These are phyloP conservation scores for Megalops cyprinoides DNA, from an alignment of 2,797 vertebrate genomes.

Conservation along the genomic window DNA sequence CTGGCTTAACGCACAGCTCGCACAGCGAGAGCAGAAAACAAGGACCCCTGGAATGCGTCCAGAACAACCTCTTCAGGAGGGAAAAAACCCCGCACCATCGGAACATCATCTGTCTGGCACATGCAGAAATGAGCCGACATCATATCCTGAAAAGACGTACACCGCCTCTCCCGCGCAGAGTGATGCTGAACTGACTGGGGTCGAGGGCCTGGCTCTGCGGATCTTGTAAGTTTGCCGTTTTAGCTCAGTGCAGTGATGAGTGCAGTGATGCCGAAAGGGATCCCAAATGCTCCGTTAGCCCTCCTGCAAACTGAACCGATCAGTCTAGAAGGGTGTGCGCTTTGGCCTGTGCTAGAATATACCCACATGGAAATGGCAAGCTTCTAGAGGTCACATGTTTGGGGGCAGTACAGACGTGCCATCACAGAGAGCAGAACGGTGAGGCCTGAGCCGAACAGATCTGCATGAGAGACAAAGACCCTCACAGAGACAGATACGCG, in stretches of 20 bases:
- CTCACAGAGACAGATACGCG: neutral
- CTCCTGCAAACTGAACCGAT: neutral
- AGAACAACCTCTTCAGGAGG: neutral
- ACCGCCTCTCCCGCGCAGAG: neutral
- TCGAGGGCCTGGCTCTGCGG: neutral
- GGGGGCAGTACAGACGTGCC: neutral
- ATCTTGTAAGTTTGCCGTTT: neutral
- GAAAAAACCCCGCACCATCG: neutral
- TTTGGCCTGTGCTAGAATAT: neutral
- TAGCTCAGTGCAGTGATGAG: neutral
- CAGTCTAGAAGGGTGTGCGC: neutral
- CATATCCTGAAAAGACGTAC: neutral
- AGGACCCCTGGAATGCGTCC: neutral
- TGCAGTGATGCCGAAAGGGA: neutral
- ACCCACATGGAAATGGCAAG: neutral
- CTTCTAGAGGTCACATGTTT: neutral
- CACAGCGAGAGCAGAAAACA: neutral
- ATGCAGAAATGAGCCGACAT: neutral
- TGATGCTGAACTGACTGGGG: neutral
- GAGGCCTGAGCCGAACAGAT: neutral
- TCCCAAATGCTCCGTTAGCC: neutral
- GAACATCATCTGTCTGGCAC: neutral
- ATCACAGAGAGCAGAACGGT: neutral
- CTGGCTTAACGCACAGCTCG: neutral
- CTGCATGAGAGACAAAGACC: neutral